Evolutionary conservation across 1,140 invertebrate species (phyloP), one percentile per base, ranked within the genome.

Genomic region (Chrysopa pallens): DNA sequence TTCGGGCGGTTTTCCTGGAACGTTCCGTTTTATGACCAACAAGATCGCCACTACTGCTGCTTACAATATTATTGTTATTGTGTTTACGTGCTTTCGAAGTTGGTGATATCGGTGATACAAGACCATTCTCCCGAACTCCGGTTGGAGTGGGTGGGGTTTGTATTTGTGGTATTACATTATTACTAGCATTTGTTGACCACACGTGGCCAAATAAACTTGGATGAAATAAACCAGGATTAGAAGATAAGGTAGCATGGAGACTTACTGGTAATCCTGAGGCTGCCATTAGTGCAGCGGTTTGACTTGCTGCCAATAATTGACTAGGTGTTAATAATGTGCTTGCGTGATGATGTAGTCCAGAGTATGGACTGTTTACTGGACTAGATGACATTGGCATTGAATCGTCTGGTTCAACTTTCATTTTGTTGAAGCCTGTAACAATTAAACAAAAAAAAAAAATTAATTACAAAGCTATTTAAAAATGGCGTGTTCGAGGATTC

Each of bases 181-280:
- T 23, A 23, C 17, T 23, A 62, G 64, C 27, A 56, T 55, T 4
- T 59, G 57, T 1, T 58, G 55, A 0, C 55, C 53, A 1, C 51
- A 44, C 3, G 54, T 50, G 4, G 57, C 60, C 14, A 44, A 54
- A 58, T 52, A 69, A 46, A 54, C 66, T 47, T 38, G 60, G 57
- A 59, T 73, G 61, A 48, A 74, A 74, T 31, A 74, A 47, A 0
- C 64, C 65, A 1, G 67, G 69, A 50, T 67, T 63, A 1, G 59
- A 44, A 4, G 62, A 57, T 1, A 67, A 42, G 1, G 54, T 60
- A 2, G 56, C 52, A 39, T 59, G 59, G 7, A 61, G 46, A 8
- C 55, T 53, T 8, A 60, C 54, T 0, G 62, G 61, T 8, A 68
- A 42, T 4, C 63, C 63, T 0, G 66, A 53, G 6, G 58, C 63